phyloP scores from a whole-genome alignment of 1,140 invertebrate species.

The Trypoxylus dichotomus region DNA sequence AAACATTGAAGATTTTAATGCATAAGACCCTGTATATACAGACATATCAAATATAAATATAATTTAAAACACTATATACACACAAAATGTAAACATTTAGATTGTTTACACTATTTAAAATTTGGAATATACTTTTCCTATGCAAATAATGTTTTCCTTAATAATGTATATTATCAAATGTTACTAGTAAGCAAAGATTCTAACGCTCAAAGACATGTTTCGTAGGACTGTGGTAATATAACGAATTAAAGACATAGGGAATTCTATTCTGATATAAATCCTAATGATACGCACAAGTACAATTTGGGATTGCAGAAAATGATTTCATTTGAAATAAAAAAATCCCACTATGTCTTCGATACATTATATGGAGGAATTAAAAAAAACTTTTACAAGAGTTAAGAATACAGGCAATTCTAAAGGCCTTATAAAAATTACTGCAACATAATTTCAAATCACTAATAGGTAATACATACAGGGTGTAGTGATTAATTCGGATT shows the following conservation, averaged over 20 bases:
- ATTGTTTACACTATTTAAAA: constrained; percentile 10
- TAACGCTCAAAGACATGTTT: constrained; percentile 18
- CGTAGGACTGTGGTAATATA: neutral
- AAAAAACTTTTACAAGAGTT: neutral
- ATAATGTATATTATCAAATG: neutral
- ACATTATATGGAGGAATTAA: neutral
- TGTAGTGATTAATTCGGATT: neutral
- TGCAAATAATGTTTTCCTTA: neutral
- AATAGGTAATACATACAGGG: neutral
- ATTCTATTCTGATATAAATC: neutral
- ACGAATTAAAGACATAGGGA: neutral
- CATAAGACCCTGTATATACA: constrained; percentile 12
- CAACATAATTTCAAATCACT: neutral
- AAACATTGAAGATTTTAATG: neutral
- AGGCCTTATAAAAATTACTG: neutral
- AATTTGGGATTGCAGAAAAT: too few relatives aligned
- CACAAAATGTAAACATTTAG: constrained; percentile 15
- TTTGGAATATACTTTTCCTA: constrained; percentile 9
- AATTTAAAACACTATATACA: constrained; percentile 19
- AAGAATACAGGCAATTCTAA: neutral
- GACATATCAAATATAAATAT: constrained; percentile 6
- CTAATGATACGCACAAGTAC: too few relatives aligned
- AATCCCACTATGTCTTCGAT: neutral
- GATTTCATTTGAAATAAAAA: neutral
- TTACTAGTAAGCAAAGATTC: constrained; percentile 4